Evolutionary conservation across 1,140 invertebrate species (phyloP).

Genomic region (Saxidomus purpurata): DNA sequence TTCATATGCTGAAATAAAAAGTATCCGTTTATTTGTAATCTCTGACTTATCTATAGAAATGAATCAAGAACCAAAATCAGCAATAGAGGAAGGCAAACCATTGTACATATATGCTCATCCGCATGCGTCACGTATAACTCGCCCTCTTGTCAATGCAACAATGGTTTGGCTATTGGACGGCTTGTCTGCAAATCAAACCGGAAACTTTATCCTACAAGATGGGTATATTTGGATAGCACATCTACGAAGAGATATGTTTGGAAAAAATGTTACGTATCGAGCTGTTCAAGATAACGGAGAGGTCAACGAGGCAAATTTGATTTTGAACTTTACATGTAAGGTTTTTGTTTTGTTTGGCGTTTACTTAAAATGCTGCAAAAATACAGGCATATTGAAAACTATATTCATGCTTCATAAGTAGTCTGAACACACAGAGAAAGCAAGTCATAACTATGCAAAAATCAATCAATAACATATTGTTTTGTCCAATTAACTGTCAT

Average conservation of each 20-base stretch:
- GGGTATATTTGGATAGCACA: neutral
- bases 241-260: neutral
- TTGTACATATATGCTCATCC: neutral
- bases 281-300: neutral
- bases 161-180: neutral
- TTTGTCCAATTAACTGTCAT: no score
- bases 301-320: neutral
- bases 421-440: no score
- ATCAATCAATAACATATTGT: no score
- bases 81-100: neutral
- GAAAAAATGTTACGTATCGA: neutral
- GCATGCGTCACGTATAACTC: no score
- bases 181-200: neutral
- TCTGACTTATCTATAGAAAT: neutral
- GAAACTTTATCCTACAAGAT: neutral
- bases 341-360: no score
- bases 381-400: no score
- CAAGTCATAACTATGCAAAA: no score
- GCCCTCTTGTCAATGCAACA: neutral
- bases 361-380: no score
- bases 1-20: no score
- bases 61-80: neutral
- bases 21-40: no score
- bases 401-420: no score
- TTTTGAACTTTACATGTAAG: neutral